These are phyloP conservation scores for Artemia franciscana DNA, from an alignment of 1,140 invertebrate species.

Conservation along the genomic window DNA sequence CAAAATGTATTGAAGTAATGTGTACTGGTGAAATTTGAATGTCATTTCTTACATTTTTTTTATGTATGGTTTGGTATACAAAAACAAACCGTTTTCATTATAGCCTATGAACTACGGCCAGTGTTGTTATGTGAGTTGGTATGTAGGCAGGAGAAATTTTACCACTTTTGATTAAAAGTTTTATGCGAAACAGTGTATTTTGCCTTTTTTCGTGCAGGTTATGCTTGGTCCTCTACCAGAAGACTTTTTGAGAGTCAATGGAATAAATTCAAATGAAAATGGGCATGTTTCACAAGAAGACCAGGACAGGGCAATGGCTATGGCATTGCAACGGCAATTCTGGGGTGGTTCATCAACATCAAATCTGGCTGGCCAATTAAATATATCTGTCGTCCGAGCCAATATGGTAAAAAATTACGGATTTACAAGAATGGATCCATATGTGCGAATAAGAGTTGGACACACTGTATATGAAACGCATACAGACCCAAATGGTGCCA, in stretches of 20 bases:
- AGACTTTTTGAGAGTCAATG: constrained; percentile 6
- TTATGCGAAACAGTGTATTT: not conserved
- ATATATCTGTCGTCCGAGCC: constrained; percentile 53
- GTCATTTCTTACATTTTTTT: too few relatives aligned
- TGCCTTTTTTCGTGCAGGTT: constrained; percentile 1
- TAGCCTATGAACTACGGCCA: too few relatives aligned
- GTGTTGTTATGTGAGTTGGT: too few relatives aligned
- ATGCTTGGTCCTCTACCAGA: constrained; percentile 7
- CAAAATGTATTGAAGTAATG: too few relatives aligned
- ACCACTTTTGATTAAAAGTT: too few relatives aligned
- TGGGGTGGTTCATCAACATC: constrained; percentile 16
- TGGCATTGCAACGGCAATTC: constrained; percentile 8
- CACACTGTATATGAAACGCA: constrained; percentile 86
- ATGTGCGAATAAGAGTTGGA: constrained; percentile 70
- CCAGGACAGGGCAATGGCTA: constrained; percentile 4
- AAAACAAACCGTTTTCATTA: too few relatives aligned
- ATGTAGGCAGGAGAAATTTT: too few relatives aligned
- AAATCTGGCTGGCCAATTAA: constrained; percentile 44
- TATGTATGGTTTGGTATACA: too few relatives aligned
- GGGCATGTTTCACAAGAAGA: constrained; percentile 5
- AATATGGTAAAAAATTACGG: constrained; percentile 92
- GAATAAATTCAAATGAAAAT: not conserved
- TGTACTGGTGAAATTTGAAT: too few relatives aligned
- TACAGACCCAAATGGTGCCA: constrained; percentile 80
- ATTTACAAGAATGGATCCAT: constrained; percentile 84